Percentiles rank a stretch among this genome's conserved stretches.
These are phyloP conservation scores for Macroglossus sobrinus DNA, from an alignment of 2,113 vertebrate genomes.

Conservation along the genomic window DNA sequence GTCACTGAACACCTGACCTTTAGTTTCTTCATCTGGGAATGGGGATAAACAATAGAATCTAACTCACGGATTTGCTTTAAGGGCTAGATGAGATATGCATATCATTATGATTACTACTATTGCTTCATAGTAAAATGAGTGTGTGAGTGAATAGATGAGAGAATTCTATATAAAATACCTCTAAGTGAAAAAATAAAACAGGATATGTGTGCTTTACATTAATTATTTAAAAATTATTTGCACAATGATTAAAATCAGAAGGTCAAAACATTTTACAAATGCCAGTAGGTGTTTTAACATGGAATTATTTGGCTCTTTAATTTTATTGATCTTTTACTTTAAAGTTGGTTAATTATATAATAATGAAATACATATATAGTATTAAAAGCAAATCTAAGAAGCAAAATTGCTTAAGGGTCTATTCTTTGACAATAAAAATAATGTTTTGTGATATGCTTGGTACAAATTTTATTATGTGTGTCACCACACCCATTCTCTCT, in stretches of 20 bases:
- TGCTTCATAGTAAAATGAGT: not conserved
- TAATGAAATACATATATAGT: not conserved
- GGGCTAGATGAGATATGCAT: not conserved
- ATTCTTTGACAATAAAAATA: not conserved
- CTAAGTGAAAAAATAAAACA: not conserved
- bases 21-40: not conserved
- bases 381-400: not conserved
- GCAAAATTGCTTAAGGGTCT: not conserved
- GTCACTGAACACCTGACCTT: not conserved
- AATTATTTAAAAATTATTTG: not conserved
- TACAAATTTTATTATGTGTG: not conserved
- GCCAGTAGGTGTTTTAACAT: not conserved
- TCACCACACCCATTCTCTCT: not conserved
- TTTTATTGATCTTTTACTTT: not conserved
- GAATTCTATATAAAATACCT: not conserved
- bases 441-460: not conserved
- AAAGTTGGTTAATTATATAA: not conserved
- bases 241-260: not conserved
- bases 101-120: not conserved
- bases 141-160: not conserved
- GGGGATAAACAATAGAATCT: not conserved
- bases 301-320: not conserved
- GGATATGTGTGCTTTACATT: not conserved
- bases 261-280: not conserved
- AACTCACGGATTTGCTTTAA: not conserved